Evolutionary conservation across 2,797 vertebrate genomes (phyloP), one percentile per base, ranked within the genome.

Genomic region (Alfaro cultratus): DNA sequence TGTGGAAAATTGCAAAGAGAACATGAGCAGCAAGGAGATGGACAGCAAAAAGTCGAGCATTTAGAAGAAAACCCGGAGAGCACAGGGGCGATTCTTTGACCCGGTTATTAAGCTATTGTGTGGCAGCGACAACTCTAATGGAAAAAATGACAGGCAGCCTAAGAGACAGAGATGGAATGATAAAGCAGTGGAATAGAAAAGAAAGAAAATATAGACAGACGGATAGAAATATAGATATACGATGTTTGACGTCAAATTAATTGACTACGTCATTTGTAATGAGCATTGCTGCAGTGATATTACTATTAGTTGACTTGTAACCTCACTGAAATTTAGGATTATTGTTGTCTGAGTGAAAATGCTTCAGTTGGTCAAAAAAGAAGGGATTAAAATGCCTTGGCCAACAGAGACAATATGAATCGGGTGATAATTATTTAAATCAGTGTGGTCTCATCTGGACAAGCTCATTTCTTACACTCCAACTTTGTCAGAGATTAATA

Each of bases 31-130:
- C 1, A 18, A 41, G 39, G 34, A 26, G 16, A 79, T 16, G 47
- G 36, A 29, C 55, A 26, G 31, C 47, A 21, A 36, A 71, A 86
- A 76, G 85, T 53, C 18, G 23, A 51, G 60, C 71, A 82, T 88
- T 84, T 78, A 83, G 78, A 80, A 86, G 85, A 84, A 88, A 74
- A 83, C 74, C 64, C 34, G 0, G 51, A 87, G 91, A 90, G 85
- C 90, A 84, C 93, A 93, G 91, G 88, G 93, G 92, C 55, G 70
- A 78, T 86, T 89, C 86, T 86, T 77, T 85, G 86, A 88, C 86
- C 86, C 68, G 82, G 82, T 89, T 88, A 93, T 93, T 70, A 92
- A 87, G 86, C 80, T 84, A 87, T 82, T 89, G 85, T 91, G 84
- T 82, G 87, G 71, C 74, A n/a, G 83, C 78, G 90, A 88, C 92